These are phyloP conservation scores for Torymus aiolomorphi DNA, from an alignment of 2,888 invertebrate species.

Conservation along the genomic window DNA sequence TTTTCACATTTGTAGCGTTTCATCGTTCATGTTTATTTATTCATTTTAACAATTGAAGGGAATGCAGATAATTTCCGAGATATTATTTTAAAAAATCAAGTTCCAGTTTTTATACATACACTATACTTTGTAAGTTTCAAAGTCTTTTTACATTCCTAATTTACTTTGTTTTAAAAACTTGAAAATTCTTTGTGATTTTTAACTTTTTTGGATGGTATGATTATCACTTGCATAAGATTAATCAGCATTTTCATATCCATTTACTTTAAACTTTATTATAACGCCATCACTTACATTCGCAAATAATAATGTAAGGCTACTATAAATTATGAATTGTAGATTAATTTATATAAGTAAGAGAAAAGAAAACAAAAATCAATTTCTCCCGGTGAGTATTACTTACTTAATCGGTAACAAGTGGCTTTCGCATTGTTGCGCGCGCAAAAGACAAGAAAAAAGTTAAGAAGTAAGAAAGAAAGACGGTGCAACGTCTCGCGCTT, in stretches of 20 bases:
- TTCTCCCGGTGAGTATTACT: conserved; percentile 20
- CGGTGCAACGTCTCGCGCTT: conserved; percentile 4
- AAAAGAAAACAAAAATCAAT: conserved; percentile 9
- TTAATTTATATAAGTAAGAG: conserved; percentile 22
- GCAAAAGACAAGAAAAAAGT: conserved; percentile 21
- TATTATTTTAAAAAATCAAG: too few relatives aligned
- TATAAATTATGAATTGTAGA: conserved; percentile 28
- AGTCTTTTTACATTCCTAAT: too few relatives aligned
- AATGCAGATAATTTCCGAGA: too few relatives aligned
- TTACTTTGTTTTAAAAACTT: background rate
- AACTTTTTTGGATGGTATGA: background rate
- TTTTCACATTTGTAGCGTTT: background rate
- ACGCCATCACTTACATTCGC: too few relatives aligned
- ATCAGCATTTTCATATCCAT: conserved; percentile 3
- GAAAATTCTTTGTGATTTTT: conserved; percentile 10
- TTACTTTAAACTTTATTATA: conserved; percentile 17
- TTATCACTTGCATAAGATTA: too few relatives aligned
- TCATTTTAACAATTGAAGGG: too few relatives aligned
- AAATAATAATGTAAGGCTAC: conserved; percentile 20
- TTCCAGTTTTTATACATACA: too few relatives aligned
- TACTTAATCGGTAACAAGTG: conserved; percentile 43
- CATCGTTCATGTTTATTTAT: too few relatives aligned
- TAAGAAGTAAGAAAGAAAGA: background rate
- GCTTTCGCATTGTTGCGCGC: conserved; percentile 41
- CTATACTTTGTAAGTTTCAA: too few relatives aligned